phyloP scores from a whole-genome alignment of 2,797 vertebrate genomes.

The Coranthus polyacanthus region DNA sequence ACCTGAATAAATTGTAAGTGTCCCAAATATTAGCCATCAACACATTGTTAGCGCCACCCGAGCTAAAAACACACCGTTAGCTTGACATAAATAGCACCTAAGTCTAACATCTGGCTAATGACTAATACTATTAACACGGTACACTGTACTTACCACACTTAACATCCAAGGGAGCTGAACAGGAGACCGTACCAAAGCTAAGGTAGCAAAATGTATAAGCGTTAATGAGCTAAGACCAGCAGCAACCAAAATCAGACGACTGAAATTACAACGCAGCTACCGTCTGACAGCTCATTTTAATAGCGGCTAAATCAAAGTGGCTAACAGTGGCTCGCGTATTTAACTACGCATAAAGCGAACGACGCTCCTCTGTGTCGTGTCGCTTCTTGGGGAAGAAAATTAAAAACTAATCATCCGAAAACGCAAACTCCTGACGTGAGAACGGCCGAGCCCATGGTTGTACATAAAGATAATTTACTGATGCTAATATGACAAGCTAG shows the following conservation, averaged over 20 bases:
- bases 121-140: not conserved
- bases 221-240: not conserved
- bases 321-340: slow-evolving; percentile 39
- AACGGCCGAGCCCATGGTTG: slow-evolving; percentile 13
- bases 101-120: not conserved
- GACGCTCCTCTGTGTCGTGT: not conserved
- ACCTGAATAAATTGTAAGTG: too few species aligned
- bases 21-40: too few species aligned
- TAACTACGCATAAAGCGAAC: not conserved
- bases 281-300: slow-evolving; percentile 52
- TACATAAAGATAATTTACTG: slow-evolving; percentile 21
- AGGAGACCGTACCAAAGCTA: slow-evolving; percentile 5
- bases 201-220: slow-evolving; percentile 1
- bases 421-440: not conserved
- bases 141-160: slow-evolving; percentile 68
- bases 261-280: slow-evolving; percentile 12
- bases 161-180: slow-evolving; percentile 67
- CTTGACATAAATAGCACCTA: not conserved
- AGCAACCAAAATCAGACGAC: not conserved
- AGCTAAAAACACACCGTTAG: not conserved
- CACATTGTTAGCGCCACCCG: too few species aligned
- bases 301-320: slow-evolving; percentile 52
- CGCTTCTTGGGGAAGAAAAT: not conserved
- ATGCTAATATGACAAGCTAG: slow-evolving; percentile 57
- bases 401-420: not conserved